These are phyloP conservation scores for Clepsis dumicolana DNA, from an alignment of 2,888 invertebrate species.

Conservation along the genomic window DNA sequence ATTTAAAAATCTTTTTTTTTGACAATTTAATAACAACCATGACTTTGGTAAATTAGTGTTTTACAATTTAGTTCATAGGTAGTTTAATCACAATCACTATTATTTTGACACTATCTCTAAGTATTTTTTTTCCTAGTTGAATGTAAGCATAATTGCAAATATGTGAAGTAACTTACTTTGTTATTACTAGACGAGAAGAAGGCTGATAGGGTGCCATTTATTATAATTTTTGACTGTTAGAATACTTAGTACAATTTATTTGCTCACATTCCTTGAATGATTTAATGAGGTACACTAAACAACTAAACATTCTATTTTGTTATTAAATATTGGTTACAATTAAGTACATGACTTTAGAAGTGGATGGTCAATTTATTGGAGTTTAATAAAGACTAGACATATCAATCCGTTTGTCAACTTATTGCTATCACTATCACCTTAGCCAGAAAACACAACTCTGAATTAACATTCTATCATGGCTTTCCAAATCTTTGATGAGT, in stretches of 20 bases:
- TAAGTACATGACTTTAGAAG: conserved; percentile 5
- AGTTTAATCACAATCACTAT: conserved; percentile 8
- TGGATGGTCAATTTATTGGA: conserved; percentile 6
- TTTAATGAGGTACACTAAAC: conserved; percentile 8
- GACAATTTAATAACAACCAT: background rate
- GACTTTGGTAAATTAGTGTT: background rate
- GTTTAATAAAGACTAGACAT: conserved; percentile 20
- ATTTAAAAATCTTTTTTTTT: background rate
- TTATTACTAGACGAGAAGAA: background rate
- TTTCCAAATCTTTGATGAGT: background rate
- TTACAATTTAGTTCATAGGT: background rate
- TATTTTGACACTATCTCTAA: background rate
- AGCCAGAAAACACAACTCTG: too few species aligned
- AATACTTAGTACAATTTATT: background rate
- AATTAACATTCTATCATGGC: background rate
- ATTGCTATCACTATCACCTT: background rate
- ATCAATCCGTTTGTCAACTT: background rate
- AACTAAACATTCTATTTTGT: too few species aligned
- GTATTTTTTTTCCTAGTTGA: background rate
- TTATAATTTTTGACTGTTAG: conserved; percentile 12
- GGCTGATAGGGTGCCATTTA: conserved; percentile 24
- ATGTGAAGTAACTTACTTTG: background rate
- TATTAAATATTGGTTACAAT: background rate
- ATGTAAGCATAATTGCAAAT: conserved; percentile 6
- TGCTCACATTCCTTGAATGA: conserved; percentile 16